phyloP scores from a whole-genome alignment of 92 coral and sea anemone species.

The Porites evermanni region DNA sequence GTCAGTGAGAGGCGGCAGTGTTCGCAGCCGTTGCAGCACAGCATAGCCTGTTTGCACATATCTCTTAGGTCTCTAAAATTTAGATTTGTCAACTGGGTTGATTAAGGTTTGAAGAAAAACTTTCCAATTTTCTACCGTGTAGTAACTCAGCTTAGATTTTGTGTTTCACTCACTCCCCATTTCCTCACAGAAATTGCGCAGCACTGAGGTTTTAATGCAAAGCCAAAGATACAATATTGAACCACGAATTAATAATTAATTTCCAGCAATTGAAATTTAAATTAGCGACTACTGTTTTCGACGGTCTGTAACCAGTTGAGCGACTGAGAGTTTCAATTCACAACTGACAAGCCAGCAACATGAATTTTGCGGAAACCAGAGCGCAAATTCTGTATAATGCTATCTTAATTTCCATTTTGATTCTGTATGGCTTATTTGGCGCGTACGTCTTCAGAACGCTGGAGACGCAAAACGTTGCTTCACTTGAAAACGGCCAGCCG shows the following conservation, averaged over 20 bases:
- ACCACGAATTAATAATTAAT: background rate
- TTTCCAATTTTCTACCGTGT: no score
- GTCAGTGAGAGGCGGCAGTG: no score
- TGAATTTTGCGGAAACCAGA: conserved; percentile 47
- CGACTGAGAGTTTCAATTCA: background rate
- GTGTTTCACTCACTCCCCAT: no score
- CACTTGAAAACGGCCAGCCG: conserved; percentile 21
- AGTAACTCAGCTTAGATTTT: no score
- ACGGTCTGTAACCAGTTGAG: background rate
- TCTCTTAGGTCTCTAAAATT: no score
- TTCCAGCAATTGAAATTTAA: background rate
- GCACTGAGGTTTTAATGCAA: no score
- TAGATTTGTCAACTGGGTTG: no score
- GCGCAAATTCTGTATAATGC: conserved; percentile 62
- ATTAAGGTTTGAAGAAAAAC: no score
- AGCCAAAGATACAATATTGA: no score
- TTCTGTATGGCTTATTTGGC: conserved; percentile 68
- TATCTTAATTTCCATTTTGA: conserved; percentile 52
- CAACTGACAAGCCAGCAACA: background rate
- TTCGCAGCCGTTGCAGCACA: no score
- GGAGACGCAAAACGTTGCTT: conserved; percentile 44
- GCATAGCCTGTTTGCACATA: no score
- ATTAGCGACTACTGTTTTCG: background rate
- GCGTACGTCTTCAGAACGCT: conserved; percentile 70
- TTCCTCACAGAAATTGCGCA: no score